phyloP scores from a whole-genome alignment of 2,888 invertebrate species.

The Microctonus aethiopoides region DNA sequence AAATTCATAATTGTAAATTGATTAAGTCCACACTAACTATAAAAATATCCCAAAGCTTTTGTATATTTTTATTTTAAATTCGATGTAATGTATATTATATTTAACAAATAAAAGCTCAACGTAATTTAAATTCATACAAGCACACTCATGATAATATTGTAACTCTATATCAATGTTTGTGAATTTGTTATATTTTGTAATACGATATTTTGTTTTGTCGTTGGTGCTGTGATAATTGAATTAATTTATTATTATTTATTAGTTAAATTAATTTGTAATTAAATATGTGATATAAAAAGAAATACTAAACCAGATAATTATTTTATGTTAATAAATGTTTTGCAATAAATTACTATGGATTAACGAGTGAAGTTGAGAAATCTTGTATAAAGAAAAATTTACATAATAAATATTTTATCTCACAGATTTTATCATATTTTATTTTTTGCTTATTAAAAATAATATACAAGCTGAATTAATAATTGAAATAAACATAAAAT shows the following conservation, averaged over 20 bases:
- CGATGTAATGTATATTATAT: too few relatives aligned
- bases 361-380: neutral
- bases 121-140: too few relatives aligned
- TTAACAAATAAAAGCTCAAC: too few relatives aligned
- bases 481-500: neutral
- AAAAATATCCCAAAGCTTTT: too few relatives aligned
- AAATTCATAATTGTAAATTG: too few relatives aligned
- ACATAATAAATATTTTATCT: neutral
- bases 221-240: neutral
- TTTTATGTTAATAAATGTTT: neutral
- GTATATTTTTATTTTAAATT: too few relatives aligned
- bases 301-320: neutral
- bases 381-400: neutral
- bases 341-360: neutral
- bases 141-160: too few relatives aligned
- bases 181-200: neutral
- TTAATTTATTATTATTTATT: neutral
- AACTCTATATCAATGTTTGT: neutral
- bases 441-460: neutral
- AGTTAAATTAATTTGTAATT: neutral
- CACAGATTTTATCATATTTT: neutral
- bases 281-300: neutral
- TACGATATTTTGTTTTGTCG: too few relatives aligned
- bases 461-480: neutral
- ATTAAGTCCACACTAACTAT: too few relatives aligned